Base-by-base conservation (phyloP, 2,113 vertebrate species). In the Zosterops pallidus region DNA sequence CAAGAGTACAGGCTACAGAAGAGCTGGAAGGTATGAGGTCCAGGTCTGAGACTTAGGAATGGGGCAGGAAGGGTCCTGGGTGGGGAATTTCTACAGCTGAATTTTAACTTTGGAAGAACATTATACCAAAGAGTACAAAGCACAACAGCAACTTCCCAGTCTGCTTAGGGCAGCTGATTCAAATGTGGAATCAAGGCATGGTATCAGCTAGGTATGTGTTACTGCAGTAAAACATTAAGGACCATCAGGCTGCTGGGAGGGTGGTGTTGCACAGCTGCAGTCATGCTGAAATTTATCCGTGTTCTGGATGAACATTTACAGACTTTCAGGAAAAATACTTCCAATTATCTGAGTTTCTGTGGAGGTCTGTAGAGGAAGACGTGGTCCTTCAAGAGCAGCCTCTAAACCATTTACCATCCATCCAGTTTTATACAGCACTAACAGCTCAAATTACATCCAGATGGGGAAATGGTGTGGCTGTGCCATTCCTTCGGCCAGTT, bases 331-430 rank as follows among this genome's bases (percentile, higher is more conserved):
- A 81, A 95, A 94, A 95, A 65, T 44, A 20, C 64, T 88, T 67
- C 42, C 20, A 13, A 70, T 83, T 91, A 60, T 83, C 55, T 77
- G n/a, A 91, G 28, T 81, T 91, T 95, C 50, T 16, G 25, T 13
- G 42, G 55, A 76, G 21, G 33, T 91, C 76, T 62, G 29, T 14
- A 29, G 26, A 83, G 42, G n/a, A 35, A 93, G 64, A 74, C 0
- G 0, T 57, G 46, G 52, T 83, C 64, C 50, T 89, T 72, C 46
- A 60, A 86, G 42, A 91, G 21, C 37, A 91, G 63, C 44, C 49
- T 92, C 63, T 86, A 86, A 96, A 68, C 29, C 44, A 46, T 81
- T 94, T 89, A 77, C 77, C 83, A 86, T 80, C 84, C 81, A 77
- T 64, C 37, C 46, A 47, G 24, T 60, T 91, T 74, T 57, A 60